Percentiles rank a stretch among this genome's conserved stretches.
Evolutionary conservation across 2,888 invertebrate genomes (phyloP).

Genomic region (Pseudolycoriella hygida): DNA sequence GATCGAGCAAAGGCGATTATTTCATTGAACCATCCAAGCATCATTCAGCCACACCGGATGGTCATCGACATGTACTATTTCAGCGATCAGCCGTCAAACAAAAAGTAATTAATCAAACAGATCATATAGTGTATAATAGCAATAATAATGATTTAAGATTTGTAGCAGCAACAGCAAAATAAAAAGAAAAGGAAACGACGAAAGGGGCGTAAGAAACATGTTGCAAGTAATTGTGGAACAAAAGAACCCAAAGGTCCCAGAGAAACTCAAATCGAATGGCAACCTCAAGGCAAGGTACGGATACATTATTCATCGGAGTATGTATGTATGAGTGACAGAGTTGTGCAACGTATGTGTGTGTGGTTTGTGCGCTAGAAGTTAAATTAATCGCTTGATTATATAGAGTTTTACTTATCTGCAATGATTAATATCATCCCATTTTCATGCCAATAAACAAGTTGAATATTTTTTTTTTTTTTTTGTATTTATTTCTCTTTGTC

Average conservation of each 20-base stretch:
- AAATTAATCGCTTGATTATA: too few species aligned
- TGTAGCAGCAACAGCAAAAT: slow-evolving; percentile 19
- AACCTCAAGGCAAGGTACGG: slow-evolving; percentile 30
- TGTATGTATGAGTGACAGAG: too few species aligned
- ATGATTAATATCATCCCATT: too few species aligned
- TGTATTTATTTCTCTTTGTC: background rate
- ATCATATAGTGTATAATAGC: slow-evolving; percentile 2
- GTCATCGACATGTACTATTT: slow-evolving; percentile 48
- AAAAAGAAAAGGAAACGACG: slow-evolving; percentile 31
- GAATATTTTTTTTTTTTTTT: background rate
- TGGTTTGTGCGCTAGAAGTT: too few species aligned
- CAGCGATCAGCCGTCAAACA: slow-evolving; percentile 43
- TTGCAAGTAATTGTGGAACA: slow-evolving; percentile 35
- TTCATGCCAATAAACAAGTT: too few species aligned
- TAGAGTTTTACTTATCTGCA: too few species aligned
- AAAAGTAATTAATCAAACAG: slow-evolving; percentile 20
- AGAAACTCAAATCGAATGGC: slow-evolving; percentile 41
- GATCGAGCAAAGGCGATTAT: slow-evolving; percentile 46
- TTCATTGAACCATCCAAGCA: slow-evolving; percentile 53
- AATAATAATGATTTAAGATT: slow-evolving; percentile 11
- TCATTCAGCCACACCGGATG: slow-evolving; percentile 24
- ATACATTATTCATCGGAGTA: background rate
- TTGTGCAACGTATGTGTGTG: too few species aligned
- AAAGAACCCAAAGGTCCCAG: slow-evolving; percentile 34
- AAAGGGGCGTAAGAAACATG: slow-evolving; percentile 29